Evolutionary conservation across 2,113 vertebrate genomes (phyloP), one percentile per base, ranked within the genome.

Genomic region (Pungitius pungitius): DNA sequence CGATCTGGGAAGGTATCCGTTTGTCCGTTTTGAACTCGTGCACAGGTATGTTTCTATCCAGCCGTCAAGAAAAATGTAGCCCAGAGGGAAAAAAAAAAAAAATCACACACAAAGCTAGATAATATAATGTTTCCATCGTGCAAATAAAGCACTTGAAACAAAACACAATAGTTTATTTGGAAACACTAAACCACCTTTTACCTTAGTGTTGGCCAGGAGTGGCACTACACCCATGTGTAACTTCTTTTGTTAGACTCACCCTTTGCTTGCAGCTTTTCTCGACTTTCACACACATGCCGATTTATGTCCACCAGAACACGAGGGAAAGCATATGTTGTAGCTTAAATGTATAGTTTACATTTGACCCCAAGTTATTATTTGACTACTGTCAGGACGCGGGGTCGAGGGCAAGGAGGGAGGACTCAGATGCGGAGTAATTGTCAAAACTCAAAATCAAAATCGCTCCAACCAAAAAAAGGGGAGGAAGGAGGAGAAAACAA

Each of bases 211-310:
- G 49, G 55, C 59, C 64, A 20, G 59, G 15, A 33, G 64, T 77
- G 84, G 69, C 35, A 55, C 77, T 58, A 54, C 65, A 67, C 59
- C 80, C 82, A 69, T 77, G 72, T 80, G 73, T 63, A 15, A 71
- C 80, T 56, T 80, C 52, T 33, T 62, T 20, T 63, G 33, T 55
- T 47, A 75, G 63, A 75, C 55, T 33, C 35, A 71, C 71, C 71
- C 33, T 0, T 49, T 60, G 39, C 59, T n/a, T 42, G 33, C 49
- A n/a, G 55, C 54, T 62, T 45, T 75, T 54, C 18, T 51, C 22
- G 18, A 57, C 56, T 30, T 37, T 77, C 56, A 57, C 72, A 70
- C 12, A 47, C 63, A 30, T 78, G 72, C 66, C 26, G 39, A 47
- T 62, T 20, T 37, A n/a, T 61, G 45, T 24, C 51, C 60, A 13